These are phyloP conservation scores for Drosophila erecta DNA, from an alignment of 1,140 invertebrate species.

Conservation along the genomic window DNA sequence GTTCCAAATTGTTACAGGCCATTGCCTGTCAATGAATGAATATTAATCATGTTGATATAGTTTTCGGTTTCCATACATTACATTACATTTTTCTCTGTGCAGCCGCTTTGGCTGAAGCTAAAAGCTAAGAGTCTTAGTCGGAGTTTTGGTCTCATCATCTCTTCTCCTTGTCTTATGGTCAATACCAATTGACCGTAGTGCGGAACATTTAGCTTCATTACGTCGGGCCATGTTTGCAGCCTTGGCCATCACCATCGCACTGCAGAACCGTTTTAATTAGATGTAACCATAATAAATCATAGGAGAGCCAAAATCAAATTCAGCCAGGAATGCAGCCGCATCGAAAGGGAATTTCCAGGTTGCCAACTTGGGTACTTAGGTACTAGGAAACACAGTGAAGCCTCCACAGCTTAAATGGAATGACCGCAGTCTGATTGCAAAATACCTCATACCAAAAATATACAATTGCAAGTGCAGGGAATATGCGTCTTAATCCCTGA, in stretches of 20 bases:
- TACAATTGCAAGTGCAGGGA: neutral
- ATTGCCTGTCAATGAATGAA: too few species aligned
- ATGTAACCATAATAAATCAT: slow-evolving; percentile 80
- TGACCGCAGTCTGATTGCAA: neutral
- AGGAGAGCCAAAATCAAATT: slow-evolving; percentile 23
- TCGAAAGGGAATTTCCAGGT: slow-evolving; percentile 38
- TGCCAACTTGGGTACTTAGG: slow-evolving; percentile 18
- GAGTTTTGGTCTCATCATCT: slow-evolving; percentile 22
- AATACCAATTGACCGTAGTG: slow-evolving; percentile 78
- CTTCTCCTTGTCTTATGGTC: slow-evolving; percentile 67
- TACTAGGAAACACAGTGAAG: slow-evolving; percentile 2
- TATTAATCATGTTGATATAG: too few species aligned
- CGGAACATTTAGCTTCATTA: slow-evolving; percentile 83
- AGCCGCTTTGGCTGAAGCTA: neutral
- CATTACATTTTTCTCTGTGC: slow-evolving; percentile 8
- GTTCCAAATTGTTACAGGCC: too few species aligned
- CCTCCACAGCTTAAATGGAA: neutral
- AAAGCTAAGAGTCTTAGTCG: neutral
- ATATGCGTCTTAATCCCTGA: neutral
- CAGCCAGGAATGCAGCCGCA: slow-evolving; percentile 25
- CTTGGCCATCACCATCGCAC: slow-evolving; percentile 43
- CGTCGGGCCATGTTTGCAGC: slow-evolving; percentile 70
- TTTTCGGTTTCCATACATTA: too few species aligned
- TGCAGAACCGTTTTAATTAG: slow-evolving; percentile 80
- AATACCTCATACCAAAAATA: neutral